These are phyloP conservation scores for Eumaeus atala DNA, from an alignment of 1,140 invertebrate species.

Conservation along the genomic window DNA sequence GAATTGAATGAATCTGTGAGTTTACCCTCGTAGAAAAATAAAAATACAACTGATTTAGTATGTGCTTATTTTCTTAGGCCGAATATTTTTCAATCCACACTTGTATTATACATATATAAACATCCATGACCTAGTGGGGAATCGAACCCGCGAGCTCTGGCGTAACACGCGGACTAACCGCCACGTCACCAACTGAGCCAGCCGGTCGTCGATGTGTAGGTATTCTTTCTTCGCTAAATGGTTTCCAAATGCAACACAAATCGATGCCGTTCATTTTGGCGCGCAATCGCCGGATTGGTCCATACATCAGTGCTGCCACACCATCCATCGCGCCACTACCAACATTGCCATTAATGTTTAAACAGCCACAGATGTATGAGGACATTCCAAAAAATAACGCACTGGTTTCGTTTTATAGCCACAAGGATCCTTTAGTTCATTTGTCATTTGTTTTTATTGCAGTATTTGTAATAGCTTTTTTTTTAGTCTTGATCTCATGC, in stretches of 20 bases:
- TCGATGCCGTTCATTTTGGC: slow-evolving; percentile 16
- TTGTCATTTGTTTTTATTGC: background rate
- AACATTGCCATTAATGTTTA: slow-evolving; percentile 13
- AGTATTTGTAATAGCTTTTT: background rate
- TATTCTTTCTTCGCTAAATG: no score
- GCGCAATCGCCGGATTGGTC: slow-evolving; percentile 27
- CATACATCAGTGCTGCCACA: slow-evolving; percentile 22
- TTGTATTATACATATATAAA: no score
- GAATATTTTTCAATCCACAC: no score
- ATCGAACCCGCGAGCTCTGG: no score
- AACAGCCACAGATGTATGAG: background rate
- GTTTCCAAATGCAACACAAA: slow-evolving; percentile 5
- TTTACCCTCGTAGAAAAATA: no score
- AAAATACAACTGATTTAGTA: no score
- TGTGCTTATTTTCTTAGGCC: no score
- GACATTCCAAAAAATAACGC: slow-evolving; percentile 1
- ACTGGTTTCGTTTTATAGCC: background rate
- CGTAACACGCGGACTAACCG: no score
- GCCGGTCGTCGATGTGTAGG: no score
- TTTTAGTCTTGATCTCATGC: background rate
- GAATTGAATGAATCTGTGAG: no score
- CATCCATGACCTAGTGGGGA: no score
- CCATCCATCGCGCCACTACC: slow-evolving; percentile 27
- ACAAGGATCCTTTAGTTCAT: background rate
- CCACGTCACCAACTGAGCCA: no score